Evolutionary conservation across 2,797 vertebrate genomes (phyloP).

Genomic region (Gephyroberyx darwinii): DNA sequence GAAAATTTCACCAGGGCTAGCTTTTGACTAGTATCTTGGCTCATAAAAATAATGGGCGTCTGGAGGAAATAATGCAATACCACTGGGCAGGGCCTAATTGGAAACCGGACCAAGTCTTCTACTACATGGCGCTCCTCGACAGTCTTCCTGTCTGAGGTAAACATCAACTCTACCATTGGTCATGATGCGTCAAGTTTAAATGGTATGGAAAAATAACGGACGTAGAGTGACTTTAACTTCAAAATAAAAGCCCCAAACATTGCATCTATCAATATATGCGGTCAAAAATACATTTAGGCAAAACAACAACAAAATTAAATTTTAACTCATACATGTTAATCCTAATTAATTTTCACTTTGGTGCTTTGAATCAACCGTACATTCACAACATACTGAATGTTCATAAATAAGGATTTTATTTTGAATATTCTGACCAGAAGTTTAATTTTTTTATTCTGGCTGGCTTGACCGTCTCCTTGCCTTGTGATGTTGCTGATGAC

Average conservation of each 20-base stretch:
- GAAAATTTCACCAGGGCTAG: too few relatives aligned
- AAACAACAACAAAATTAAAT: rapidly evolving
- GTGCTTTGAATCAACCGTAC: too few relatives aligned
- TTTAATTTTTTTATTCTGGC: rapidly evolving
- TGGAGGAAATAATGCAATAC: too few relatives aligned
- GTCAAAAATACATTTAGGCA: background rate
- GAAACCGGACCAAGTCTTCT: background rate
- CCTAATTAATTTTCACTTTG: too few relatives aligned
- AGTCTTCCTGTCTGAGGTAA: background rate
- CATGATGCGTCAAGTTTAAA: too few relatives aligned
- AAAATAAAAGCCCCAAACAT: slow-evolving; percentile 25
- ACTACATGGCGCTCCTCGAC: slow-evolving; percentile 10
- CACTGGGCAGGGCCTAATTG: too few relatives aligned
- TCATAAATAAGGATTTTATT: background rate
- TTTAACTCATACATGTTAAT: background rate
- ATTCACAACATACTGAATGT: background rate
- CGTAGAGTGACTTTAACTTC: background rate
- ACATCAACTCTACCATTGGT: too few relatives aligned
- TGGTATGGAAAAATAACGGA: too few relatives aligned
- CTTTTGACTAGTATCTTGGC: too few relatives aligned
- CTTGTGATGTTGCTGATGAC: slow-evolving; percentile 47
- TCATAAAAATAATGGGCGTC: too few relatives aligned
- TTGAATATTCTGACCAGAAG: slow-evolving; percentile 46
- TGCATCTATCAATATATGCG: background rate
- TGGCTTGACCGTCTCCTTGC: slow-evolving; percentile 23